These are phyloP conservation scores for Aquatica leii DNA, from an alignment of 2,888 invertebrate species.

Conservation along the genomic window DNA sequence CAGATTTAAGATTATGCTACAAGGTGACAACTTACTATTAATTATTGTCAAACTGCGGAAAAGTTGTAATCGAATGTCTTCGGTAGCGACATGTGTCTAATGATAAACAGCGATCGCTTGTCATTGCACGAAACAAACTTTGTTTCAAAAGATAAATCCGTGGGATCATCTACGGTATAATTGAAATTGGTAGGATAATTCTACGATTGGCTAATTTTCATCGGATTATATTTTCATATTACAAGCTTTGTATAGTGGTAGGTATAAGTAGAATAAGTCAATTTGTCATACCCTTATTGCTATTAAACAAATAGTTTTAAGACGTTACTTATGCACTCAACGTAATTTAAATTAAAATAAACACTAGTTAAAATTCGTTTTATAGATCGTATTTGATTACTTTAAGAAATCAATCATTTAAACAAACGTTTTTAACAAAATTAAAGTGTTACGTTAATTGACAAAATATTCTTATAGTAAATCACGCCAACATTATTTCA, in stretches of 20 bases:
- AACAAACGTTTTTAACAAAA: too few relatives aligned
- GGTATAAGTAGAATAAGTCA: background rate
- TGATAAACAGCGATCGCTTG: conserved; percentile 49
- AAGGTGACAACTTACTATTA: conserved; percentile 50
- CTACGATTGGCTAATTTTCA: conserved; percentile 39
- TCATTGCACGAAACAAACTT: conserved; percentile 44
- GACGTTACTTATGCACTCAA: too few relatives aligned
- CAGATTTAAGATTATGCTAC: conserved; percentile 32
- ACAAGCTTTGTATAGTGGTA: background rate
- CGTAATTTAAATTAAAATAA: too few relatives aligned
- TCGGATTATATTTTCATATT: conserved; percentile 24
- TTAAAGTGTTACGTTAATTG: too few relatives aligned
- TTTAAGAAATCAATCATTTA: too few relatives aligned
- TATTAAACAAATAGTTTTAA: conserved; percentile 1
- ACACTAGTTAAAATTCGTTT: too few relatives aligned
- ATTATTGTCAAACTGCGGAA: conserved; percentile 50
- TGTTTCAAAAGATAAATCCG: conserved; percentile 46
- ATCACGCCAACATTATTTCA: too few relatives aligned
- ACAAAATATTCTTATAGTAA: too few relatives aligned
- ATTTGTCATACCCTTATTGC: background rate
- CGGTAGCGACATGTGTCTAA: conserved; percentile 45
- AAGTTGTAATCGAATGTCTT: conserved; percentile 52
- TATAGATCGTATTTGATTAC: too few relatives aligned
- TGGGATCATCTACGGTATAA: conserved; percentile 23
- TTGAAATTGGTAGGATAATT: conserved; percentile 42